These are phyloP conservation scores for Rhagologus leucostigma DNA, from an alignment of 2,113 vertebrate genomes.

Conservation along the genomic window DNA sequence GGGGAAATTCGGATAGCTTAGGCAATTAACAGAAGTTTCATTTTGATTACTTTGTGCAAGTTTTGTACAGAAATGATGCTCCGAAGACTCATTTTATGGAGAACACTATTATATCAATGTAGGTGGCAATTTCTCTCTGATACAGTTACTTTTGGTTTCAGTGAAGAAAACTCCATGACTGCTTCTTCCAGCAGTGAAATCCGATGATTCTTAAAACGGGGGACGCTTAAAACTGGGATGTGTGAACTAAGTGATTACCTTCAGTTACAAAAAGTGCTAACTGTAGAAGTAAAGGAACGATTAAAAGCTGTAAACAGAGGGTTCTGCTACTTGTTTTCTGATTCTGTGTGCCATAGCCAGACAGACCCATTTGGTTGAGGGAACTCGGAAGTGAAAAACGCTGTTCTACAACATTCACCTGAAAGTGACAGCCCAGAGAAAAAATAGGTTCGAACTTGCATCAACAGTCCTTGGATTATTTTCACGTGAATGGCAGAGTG, in stretches of 20 bases:
- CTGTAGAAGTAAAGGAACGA: neutral
- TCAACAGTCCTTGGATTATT: conserved; percentile 20
- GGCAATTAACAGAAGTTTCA: neutral
- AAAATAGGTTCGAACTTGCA: neutral
- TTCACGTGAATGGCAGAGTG: conserved; percentile 28
- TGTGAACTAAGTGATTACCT: neutral
- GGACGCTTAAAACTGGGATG: neutral
- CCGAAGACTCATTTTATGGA: neutral
- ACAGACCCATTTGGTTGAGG: neutral
- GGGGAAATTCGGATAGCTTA: neutral
- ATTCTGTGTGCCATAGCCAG: fast-evolving
- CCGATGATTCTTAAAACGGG: neutral
- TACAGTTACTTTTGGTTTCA: neutral
- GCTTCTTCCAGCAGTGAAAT: neutral
- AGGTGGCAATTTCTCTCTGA: neutral
- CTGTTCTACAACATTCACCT: neutral
- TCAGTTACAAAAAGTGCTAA: neutral
- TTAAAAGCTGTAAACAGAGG: neutral
- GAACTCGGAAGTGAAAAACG: neutral
- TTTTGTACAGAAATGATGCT: neutral
- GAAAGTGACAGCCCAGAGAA: neutral
- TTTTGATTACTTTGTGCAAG: neutral
- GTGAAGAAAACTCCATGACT: neutral
- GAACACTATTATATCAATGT: neutral
- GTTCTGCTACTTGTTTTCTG: neutral